Evolutionary conservation across 2,888 invertebrate genomes (phyloP), one percentile per base, ranked within the genome.

Genomic region (Harpalus rubripes): DNA sequence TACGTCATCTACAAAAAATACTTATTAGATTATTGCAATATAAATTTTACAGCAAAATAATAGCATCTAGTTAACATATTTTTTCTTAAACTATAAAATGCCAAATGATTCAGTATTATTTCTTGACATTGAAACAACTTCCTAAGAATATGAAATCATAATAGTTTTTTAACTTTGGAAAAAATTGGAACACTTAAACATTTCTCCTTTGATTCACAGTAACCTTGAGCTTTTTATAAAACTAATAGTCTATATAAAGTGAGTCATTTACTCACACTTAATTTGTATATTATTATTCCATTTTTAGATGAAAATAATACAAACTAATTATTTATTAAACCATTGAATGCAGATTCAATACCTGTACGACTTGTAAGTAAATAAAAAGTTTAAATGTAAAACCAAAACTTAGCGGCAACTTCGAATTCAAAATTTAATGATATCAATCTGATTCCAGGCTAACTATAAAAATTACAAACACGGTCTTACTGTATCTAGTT

Each of bases 91-190:
- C 44, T 52, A 52, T 12, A 12, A 52, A 12, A 52, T 52, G 12
- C 44, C 44, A 52, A 61, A 61, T 61, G 61, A 61, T 8, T 61
- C 61, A 61, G 44, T 52, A 52, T 52, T 52, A 52, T 44, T 10
- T 2, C 2, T 61, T 61, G 61, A 61, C 18, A 61, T 61, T 61
- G 61, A 61, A 61, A 18, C 61, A 18, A 59, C 16, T 59, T 59
- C 16, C 18, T 59, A 59, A 56, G 15, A 61, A 18, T 6, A 61
- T 61, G 61, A 61, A 10, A 61, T 61, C 61, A 61, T 22, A 61
- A 61, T 22, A 18, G 15, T 61, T 61, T 61, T 61, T 16, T 18
- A 10, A 3, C 18, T 10, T 10, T 22, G 18, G 7, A 61, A 61
- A 61, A 61, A 61, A 61, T 18, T 59, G 15, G 7, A 61, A 5